Evolutionary conservation across 1,140 invertebrate species (phyloP).

Genomic region (Neotoxoptera formosana): DNA sequence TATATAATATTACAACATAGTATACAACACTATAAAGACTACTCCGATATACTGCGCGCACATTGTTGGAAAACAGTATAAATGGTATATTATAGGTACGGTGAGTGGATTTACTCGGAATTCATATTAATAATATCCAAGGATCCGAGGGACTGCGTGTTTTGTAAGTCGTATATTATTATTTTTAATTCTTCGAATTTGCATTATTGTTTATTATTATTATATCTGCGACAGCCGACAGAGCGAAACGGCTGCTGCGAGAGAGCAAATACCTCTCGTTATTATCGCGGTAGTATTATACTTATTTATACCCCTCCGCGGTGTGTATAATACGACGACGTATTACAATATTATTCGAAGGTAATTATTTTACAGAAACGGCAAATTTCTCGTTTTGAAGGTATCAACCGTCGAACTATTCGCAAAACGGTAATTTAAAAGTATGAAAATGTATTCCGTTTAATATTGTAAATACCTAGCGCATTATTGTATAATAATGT

Average conservation of each 20-base stretch:
- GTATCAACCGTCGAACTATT: neutral
- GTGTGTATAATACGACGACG: no score
- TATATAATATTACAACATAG: neutral
- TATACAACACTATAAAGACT: neutral
- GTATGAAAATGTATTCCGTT: neutral
- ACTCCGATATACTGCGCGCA: neutral
- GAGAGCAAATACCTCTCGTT: neutral
- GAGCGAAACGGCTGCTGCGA: no score
- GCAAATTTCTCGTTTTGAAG: neutral
- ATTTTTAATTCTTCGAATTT: slow-evolving; percentile 1
- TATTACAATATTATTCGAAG: neutral
- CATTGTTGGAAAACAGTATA: neutral
- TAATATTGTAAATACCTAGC: no score
- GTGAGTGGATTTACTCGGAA: neutral
- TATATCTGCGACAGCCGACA: neutral
- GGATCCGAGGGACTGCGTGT: neutral
- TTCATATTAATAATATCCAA: neutral
- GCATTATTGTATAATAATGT: no score
- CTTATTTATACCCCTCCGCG: no score
- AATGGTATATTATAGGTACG: neutral
- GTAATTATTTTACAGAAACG: neutral
- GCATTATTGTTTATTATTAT: neutral
- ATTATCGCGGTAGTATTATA: neutral
- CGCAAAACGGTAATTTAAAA: neutral
- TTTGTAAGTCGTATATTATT: neutral